Base-by-base conservation (phyloP, 2,888 invertebrate species). In the Ectemnius lituratus region DNA sequence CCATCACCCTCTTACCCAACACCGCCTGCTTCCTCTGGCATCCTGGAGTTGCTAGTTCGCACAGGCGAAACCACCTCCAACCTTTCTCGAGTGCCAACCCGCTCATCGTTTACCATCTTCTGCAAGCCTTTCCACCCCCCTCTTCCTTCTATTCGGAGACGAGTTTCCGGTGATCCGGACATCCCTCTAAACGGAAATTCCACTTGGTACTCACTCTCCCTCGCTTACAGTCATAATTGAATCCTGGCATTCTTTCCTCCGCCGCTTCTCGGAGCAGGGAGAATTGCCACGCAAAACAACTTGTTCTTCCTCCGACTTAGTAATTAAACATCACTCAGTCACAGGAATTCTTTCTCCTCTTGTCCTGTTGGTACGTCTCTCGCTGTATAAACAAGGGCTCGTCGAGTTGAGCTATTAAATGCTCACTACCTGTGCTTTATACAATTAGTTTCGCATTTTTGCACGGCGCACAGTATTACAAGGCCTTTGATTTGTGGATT, bases 81-180 rank as follows among this genome's bases (percentile, higher is more conserved):
- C 46, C 63, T 49, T 47, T 59, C 59, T 56, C 70, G 59, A 37
- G 28, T 63, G 56, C 46, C 45, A 23, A 37, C 47, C 70, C 23
- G 28, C 60, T 64, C 47, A 46, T 65, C 23, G 20, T 52, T 64
- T 46, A 20, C 52, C 56, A 58, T 61, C 75, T 28, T 57, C 56
- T 0, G 27, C 69, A 59, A 49, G 70, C 60, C 27, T 73, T 70
- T 52, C 61, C 59, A 14, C n/a, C n/a, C 52, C 52, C 67, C 23
- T 62, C 67, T 62, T 66, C 73, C 74, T 72, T 66, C 73, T 67
- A 75, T 74, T 75, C 78, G 82, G 80, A 79, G 82, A 84, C 78
- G 79, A 81, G 83, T 84, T 85, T 81, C 71, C 80, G 73, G 76
- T 76, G 83, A 77, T 80, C 82, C 82, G 82, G 86, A 85, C 83